These are phyloP conservation scores for Rhyzopertha dominica DNA, from an alignment of 1,140 invertebrate genomes.

Conservation along the genomic window DNA sequence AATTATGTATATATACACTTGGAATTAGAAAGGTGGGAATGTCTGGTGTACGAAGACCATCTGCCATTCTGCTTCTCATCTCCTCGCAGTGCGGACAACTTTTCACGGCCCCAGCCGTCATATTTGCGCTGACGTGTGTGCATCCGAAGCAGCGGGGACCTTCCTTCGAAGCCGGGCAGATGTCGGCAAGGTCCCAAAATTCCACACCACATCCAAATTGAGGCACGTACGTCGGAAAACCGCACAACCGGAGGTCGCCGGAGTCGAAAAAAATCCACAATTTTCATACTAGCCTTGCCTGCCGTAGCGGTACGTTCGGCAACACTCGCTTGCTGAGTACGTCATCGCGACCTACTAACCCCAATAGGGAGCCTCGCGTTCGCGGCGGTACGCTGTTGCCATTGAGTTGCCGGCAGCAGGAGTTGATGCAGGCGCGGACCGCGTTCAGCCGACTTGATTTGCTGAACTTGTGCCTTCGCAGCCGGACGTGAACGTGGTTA, in stretches of 20 bases:
- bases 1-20: too few species aligned
- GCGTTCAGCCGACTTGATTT: too few species aligned
- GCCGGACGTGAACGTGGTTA: too few species aligned
- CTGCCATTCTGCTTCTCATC: too few species aligned
- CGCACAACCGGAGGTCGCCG: conserved; percentile 1
- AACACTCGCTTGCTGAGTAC: conserved; percentile 34
- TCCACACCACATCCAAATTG: too few species aligned
- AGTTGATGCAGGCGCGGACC: conserved; percentile 3
- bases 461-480: too few species aligned
- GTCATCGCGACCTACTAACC: conserved; percentile 44
- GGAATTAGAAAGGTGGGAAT: too few species aligned
- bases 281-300: conserved; percentile 31
- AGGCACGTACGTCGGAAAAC: too few species aligned
- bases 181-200: conserved; percentile 4
- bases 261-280: conserved; percentile 21
- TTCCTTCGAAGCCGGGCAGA: neutral
- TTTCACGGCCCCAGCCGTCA: too few species aligned
- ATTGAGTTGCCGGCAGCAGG: conserved; percentile 38
- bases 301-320: conserved; percentile 27
- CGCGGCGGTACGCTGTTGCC: conserved; percentile 24
- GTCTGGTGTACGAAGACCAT: too few species aligned
- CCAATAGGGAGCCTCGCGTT: conserved; percentile 40
- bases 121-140: neutral
- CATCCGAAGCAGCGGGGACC: conserved; percentile 5
- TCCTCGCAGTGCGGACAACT: too few species aligned